Percentiles rank a stretch among this genome's conserved stretches.
phyloP scores from a whole-genome alignment of 2,797 vertebrate species.

The Paedocypris micromegethes region DNA sequence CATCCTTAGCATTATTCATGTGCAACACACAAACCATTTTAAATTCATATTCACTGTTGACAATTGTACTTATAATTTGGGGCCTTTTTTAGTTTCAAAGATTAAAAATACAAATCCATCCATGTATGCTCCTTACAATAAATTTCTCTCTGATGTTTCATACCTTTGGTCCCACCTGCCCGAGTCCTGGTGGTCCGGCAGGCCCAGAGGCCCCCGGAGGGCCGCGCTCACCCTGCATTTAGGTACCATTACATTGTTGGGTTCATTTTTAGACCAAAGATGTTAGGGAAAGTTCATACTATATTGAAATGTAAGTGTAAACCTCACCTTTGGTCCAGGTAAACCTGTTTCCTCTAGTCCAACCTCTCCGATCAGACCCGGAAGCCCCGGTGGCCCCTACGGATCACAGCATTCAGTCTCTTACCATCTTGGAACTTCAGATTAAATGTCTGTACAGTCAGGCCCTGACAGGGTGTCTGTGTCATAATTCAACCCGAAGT shows the following conservation, averaged over 20 bases:
- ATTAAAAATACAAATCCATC: not conserved
- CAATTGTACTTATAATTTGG: too few relatives aligned
- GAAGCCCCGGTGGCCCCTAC: slow-evolving; percentile 72
- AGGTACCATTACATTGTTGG: slow-evolving; percentile 1
- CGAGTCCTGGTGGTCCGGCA: slow-evolving; percentile 64
- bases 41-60: too few relatives aligned
- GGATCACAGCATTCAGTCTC: not conserved
- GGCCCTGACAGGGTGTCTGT: too few relatives aligned
- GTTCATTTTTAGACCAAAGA: not conserved
- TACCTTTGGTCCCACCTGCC: slow-evolving; percentile 74
- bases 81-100: too few relatives aligned
- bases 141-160: not conserved
- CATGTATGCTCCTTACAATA: not conserved
- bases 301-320: not conserved
- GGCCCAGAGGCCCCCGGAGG: slow-evolving; percentile 67
- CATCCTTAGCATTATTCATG: not conserved
- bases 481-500: too few relatives aligned
- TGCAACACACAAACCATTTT: too few relatives aligned
- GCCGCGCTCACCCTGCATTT: slow-evolving; percentile 75
- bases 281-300: not conserved
- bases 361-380: slow-evolving; percentile 70
- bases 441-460: not conserved
- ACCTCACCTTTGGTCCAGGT: slow-evolving; percentile 77
- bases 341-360: slow-evolving; percentile 74
- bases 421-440: not conserved